Conservation (phyloP, 2,797 vertebrate genomes). For the Lacerta viridis region DNA sequence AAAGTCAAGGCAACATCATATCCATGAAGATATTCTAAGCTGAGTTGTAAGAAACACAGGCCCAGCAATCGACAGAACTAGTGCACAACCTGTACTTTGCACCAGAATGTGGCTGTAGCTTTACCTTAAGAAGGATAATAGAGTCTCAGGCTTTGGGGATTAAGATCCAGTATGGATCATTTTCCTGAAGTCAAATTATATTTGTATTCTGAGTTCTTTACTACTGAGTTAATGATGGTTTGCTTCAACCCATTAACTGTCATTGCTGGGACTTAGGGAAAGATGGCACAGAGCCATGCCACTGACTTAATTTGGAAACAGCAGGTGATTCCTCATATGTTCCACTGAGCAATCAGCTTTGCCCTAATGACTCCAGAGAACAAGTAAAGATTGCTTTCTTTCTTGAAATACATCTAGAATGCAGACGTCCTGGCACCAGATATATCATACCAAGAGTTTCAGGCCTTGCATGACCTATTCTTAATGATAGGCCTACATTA, state of each 20-base stretch:
- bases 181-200: neutral
- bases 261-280: neutral
- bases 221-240: conserved; percentile 34
- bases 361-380: conserved; percentile 18
- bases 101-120: neutral
- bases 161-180: conserved; percentile 26
- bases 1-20: neutral
- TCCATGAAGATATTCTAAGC: neutral
- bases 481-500: neutral
- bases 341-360: conserved; percentile 40
- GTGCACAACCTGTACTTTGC: neutral
- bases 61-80: neutral
- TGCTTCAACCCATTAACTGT: conserved; percentile 44
- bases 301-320: conserved; percentile 49
- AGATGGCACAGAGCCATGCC: conserved; percentile 12
- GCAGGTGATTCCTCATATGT: conserved; percentile 15
- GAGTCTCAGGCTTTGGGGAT: neutral
- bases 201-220: neutral
- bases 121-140: conserved; percentile 2
- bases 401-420: conserved; percentile 39
- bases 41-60: conserved; percentile 14
- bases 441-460: conserved; percentile 21
- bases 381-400: neutral
- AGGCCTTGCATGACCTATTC: neutral
- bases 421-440: neutral